phyloP scores from a whole-genome alignment of 2,797 vertebrate species.

The Cyprinella venusta region DNA sequence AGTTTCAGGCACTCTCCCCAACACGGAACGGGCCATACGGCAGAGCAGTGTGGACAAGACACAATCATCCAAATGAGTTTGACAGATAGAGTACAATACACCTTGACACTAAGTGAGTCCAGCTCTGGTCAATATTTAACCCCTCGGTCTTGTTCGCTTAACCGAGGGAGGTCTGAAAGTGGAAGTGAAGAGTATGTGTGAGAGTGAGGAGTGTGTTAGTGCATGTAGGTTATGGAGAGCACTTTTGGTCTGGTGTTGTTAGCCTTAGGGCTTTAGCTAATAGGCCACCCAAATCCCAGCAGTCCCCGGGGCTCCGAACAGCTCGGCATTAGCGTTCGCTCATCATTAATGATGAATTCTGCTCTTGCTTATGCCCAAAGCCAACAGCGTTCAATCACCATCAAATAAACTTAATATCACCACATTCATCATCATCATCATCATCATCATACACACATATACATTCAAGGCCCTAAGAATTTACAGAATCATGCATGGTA shows the following conservation, averaged over 20 bases:
- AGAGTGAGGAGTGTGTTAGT: conserved; percentile 28
- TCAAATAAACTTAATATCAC: conserved; percentile 48
- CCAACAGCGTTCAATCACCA: conserved; percentile 35
- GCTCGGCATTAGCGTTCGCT: conserved; percentile 72
- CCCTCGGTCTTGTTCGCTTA: conserved; percentile 14
- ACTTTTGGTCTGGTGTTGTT: conserved; percentile 59
- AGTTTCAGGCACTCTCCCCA: conserved; percentile 62
- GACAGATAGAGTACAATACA: conserved; percentile 14
- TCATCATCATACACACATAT: no score
- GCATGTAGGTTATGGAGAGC: conserved; percentile 25
- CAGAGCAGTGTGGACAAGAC: conserved; percentile 51
- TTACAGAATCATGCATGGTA: not conserved
- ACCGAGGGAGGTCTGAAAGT: conserved; percentile 30
- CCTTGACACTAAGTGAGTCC: conserved; percentile 42
- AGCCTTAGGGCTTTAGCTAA: conserved; percentile 77
- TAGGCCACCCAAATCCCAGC: conserved; percentile 78
- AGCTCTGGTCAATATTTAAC: conserved; percentile 45
- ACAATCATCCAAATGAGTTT: conserved; percentile 43
- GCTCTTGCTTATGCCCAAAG: conserved; percentile 68
- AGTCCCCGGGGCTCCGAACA: conserved; percentile 74
- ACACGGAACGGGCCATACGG: conserved; percentile 50
- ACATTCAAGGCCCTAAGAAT: not conserved
- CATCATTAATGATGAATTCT: conserved; percentile 76
- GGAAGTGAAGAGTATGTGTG: conserved; percentile 37
- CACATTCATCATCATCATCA: conserved; percentile 6